Base-by-base conservation (phyloP, 1,140 invertebrate genomes). In the Nasonia giraulti region DNA sequence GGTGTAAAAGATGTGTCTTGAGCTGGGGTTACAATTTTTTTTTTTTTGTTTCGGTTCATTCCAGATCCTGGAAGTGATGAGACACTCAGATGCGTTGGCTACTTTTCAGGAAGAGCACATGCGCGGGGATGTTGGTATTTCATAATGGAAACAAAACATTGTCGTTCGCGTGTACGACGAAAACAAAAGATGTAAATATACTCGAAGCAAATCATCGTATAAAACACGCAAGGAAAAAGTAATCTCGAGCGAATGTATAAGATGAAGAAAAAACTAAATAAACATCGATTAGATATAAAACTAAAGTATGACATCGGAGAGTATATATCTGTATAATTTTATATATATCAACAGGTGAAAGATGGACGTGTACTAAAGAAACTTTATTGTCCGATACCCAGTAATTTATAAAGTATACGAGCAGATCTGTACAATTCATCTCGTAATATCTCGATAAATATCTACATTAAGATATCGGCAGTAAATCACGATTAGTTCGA, bases 351-450 rank as follows among this genome's bases (percentile, higher is more conserved):
- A 80, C 68, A 71, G 44, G 44, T 73, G 4, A 50, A 73, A 81
- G 31, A 83, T 83, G 73, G 55, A 77, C 81, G 73, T 74, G 69
- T 84, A 80, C 69, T 74, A 66, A 79, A 79, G 66, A 79, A 84
- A 84, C 76, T 84, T 79, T 84, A 84, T 79, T 84, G 55, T 79
- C 76, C 81, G 74, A 83, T 83, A 83, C 50, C 82, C 37, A 79
- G 50, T 79, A 79, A 79, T 79, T 79, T 83, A 83, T 83, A 83
- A 79, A 74, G 82, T 76, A 66, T 84, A 84, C 44, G 76, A 84
- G 82, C 68, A 79, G 37, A 79, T 79, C 44, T 79, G 73, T 76
- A 84, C 62, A 83, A 83, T 77, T 73, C 44, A 79, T 79, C 66
- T 84, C 68, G 76, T 79, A 66, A 83, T 84, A 40, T 69, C 47